Percentiles rank a stretch among this genome's conserved stretches.
phyloP scores from a whole-genome alignment of 2,888 invertebrate genomes.

The Dryomyza anilis region DNA sequence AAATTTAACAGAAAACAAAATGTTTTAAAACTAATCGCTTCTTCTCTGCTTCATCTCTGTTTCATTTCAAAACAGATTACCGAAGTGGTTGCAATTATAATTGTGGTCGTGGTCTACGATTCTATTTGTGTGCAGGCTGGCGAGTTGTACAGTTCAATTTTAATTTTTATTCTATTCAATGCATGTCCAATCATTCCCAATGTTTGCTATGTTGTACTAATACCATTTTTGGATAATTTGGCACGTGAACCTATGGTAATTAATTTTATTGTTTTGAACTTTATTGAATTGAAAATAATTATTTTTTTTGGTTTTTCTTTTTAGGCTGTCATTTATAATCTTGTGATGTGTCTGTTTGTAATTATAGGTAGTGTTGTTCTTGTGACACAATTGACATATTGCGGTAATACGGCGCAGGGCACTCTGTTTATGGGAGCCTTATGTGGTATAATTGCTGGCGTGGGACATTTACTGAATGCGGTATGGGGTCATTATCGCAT shows the following conservation, averaged over 20 bases:
- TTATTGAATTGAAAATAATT: neutral
- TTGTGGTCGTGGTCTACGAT: no score
- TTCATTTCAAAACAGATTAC: no score
- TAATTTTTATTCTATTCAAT: neutral
- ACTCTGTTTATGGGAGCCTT: slow-evolving; percentile 27
- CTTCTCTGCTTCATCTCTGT: no score
- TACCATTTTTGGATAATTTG: neutral
- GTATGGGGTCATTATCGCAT: slow-evolving; percentile 26
- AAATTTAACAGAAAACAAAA: no score
- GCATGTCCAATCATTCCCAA: neutral
- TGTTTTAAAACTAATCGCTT: no score
- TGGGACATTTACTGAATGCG: slow-evolving; percentile 33
- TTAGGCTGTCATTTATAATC: slow-evolving; percentile 36
- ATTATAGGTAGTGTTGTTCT: slow-evolving; percentile 6
- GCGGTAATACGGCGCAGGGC: slow-evolving; percentile 18
- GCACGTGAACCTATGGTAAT: slow-evolving; percentile 19
- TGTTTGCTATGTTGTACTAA: neutral
- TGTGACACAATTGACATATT: slow-evolving; percentile 26
- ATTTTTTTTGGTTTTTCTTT: neutral
- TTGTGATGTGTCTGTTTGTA: slow-evolving; percentile 28
- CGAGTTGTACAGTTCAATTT: slow-evolving; percentile 12
- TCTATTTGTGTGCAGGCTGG: slow-evolving; percentile 30
- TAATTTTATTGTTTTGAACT: slow-evolving; percentile 7
- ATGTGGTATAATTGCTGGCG: slow-evolving; percentile 8
- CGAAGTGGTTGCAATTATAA: no score